Base-by-base conservation (phyloP, 2,888 invertebrate genomes). In the Dryococelus australis region DNA sequence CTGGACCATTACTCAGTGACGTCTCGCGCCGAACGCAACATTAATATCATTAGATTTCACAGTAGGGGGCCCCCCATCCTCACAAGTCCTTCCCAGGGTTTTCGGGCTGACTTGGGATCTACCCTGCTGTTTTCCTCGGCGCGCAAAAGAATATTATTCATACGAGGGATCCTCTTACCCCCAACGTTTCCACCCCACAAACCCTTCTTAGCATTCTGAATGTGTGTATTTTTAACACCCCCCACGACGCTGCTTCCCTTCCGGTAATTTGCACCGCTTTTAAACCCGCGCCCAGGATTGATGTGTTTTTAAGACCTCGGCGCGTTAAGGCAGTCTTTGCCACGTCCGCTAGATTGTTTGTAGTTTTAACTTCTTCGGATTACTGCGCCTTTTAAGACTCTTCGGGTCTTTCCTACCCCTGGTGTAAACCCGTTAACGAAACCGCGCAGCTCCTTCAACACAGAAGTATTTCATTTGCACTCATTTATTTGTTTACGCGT, bases 1-100 rank as follows among this genome's bases (percentile, higher is more conserved):
- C 47, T 20, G 86, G 26, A 24, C 81, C 87, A 88, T 88, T 88
- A 88, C 85, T 88, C 88, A 88, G 85, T 88, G 88, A 87, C 88
- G 85, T 83, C 65, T 27, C 85, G 78, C 53, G 35, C 85, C 87
- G 85, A 78, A 87, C 87, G 87, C 88, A 85, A 86, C 88, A 88
- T 88, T 88, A 87, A 88, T 88, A 87, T 88, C 87, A 88, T 88
- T 88, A 88, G 86, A 83, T 81, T 83, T 83, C 83, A 12, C 83
- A 28, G 83, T 24, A 28, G 83, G 28, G 35, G 35, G 20, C 8
- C 12, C 65, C 65, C n/a, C n/a, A 20, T 12, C 12, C 51, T 8
- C 51, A 6, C n/a, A 16, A n/a, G 24, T 65, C 65, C 65, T 3
- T 24, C n/a, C 24, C 13, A 65, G 65, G 65, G 16, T 65, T 65